Evolutionary conservation across 1,140 invertebrate species (phyloP).

Genomic region (Ptiloglossa arizonensis): DNA sequence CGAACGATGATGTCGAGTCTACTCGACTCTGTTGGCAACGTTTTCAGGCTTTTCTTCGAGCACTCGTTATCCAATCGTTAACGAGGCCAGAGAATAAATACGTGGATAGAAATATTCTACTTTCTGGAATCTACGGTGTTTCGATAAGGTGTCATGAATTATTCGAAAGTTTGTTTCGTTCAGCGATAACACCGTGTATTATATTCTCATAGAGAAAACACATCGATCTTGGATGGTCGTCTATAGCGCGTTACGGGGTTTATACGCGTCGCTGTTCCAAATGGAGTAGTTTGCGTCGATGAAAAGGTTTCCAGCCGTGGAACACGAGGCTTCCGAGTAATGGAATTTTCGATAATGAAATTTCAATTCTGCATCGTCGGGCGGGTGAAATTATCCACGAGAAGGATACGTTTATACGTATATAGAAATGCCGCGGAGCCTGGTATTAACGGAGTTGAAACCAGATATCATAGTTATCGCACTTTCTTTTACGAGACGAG

Average conservation of each 20-base stretch:
- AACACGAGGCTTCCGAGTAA: neutral
- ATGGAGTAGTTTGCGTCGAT: neutral
- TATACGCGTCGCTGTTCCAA: neutral
- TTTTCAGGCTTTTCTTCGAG: neutral
- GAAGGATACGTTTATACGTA: neutral
- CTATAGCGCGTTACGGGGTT: neutral
- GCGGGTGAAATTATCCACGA: neutral
- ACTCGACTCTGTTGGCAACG: neutral
- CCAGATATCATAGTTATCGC: neutral
- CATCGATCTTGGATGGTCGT: neutral
- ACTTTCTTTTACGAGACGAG: neutral
- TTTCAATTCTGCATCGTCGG: neutral
- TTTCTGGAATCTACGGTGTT: neutral
- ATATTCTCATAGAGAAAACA: neutral
- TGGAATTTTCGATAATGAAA: neutral
- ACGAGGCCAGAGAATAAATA: neutral
- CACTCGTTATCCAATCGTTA: neutral
- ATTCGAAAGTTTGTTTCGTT: neutral
- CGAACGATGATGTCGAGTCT: neutral
- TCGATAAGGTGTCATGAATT: neutral
- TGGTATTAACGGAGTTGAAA: neutral
- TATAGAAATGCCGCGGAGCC: neutral
- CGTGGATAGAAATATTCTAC: neutral
- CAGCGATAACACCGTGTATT: neutral
- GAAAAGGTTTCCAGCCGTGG: neutral